phyloP scores from a whole-genome alignment of 1,140 invertebrate species.

The Propsilocerus akamusi region DNA sequence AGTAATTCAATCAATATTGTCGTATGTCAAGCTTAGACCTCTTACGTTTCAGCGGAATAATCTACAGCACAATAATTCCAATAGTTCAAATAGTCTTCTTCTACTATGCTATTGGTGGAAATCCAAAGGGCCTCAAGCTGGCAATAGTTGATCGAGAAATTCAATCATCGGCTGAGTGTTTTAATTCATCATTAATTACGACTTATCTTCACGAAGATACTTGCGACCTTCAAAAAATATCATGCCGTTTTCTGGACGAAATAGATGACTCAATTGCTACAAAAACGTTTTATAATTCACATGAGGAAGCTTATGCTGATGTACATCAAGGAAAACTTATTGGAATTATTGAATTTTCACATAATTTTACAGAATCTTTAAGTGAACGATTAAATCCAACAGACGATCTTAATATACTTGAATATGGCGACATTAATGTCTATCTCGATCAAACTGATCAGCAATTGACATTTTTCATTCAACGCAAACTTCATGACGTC shows the following conservation, averaged over 20 bases:
- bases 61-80: too few species aligned
- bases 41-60: background rate
- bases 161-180: slow-evolving; percentile 16
- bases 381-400: slow-evolving; percentile 32
- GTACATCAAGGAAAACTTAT: slow-evolving; percentile 40
- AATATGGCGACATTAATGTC: slow-evolving; percentile 37
- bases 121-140: slow-evolving; percentile 48
- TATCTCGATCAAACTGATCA: slow-evolving; percentile 31
- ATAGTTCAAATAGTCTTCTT: slow-evolving; percentile 62
- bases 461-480: slow-evolving; percentile 44
- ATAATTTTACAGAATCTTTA: slow-evolving; percentile 55
- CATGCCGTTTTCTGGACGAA: slow-evolving; percentile 27
- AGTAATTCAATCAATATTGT: slow-evolving; percentile 12
- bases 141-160: slow-evolving; percentile 61
- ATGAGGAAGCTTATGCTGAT: slow-evolving; percentile 34
- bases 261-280: slow-evolving; percentile 22
- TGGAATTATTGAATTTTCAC: slow-evolving; percentile 48
- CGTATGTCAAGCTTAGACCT: too few species aligned
- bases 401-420: slow-evolving; percentile 27
- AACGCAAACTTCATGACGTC: slow-evolving; percentile 36
- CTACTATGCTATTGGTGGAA: slow-evolving; percentile 58
- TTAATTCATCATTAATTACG: slow-evolving; percentile 13
- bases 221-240: slow-evolving; percentile 24
- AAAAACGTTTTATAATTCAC: slow-evolving; percentile 16
- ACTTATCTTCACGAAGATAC: slow-evolving; percentile 18